Evolutionary conservation across 2,113 vertebrate species (phyloP), one percentile per base, ranked within the genome.

Genomic region (Lepus timidus): DNA sequence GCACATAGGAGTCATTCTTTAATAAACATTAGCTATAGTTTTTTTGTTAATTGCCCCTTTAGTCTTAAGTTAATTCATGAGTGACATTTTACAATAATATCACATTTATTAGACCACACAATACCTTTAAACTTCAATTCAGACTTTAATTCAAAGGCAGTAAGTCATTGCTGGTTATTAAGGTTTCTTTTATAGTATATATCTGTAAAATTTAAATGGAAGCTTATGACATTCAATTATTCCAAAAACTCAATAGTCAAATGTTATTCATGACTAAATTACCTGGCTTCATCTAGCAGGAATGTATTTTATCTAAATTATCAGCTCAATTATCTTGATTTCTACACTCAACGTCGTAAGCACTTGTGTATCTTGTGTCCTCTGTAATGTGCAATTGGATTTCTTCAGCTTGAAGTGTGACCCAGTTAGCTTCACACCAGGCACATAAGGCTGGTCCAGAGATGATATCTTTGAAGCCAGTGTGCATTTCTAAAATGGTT

Each of bases 261-360:
- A 85, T 93, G 52, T 83, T 94, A 92, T 71, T 93, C 64, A 67
- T 90, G 64, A 51, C 52, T 92, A 87, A 88, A 93, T 92, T 93
- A 95, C 52, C 76, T 93, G 58, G 49, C 44, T 91, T 70, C 49
- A 79, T 88, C 44, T 91, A 88, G 68, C 52, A 88, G 74, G 19
- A 88, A 84, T 91, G 39, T 67, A 75, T 93, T 93, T 92, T 87
- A 84, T 96, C 71, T 95, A 65, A 88, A 95, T 96, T 95, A 94
- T 83, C 74, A 94, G 71, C 86, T 95, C 76, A 93, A 80, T 95
- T 96, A 85, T 95, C 82, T 88, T 93, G 65, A 93, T 87, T 93
- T 96, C 61, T 91, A 4, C 39, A 22, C 17, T 83, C 22, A 89
- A 64, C 6, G 93, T 94, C 80, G 58, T 55, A 83, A 95, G 62